Base-by-base conservation (phyloP, 2,113 vertebrate genomes). In the Alouatta palliata region DNA sequence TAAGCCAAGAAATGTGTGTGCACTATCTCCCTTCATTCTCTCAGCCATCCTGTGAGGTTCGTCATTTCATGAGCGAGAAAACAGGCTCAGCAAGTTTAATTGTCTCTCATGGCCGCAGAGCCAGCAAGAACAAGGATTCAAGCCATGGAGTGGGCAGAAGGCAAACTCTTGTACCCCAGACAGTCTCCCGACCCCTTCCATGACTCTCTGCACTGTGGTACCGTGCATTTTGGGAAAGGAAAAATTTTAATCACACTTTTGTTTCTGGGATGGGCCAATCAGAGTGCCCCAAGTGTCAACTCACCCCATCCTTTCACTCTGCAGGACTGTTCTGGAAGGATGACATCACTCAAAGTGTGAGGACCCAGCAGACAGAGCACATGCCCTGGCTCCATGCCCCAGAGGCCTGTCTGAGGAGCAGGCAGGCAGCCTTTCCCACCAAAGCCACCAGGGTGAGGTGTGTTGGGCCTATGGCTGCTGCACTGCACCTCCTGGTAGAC, bases 251-350 rank as follows among this genome's bases (percentile, higher is more conserved):
- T 61, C 27, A 80, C 27, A 43, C 37, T 70, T n/a, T 83, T 47
- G 35, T 83, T 89, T 79, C 25, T 30, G 20, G 20, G 11, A 12
- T 64, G 61, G 49, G 58, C 45, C 79, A 37, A 0, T 64, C 45
- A 58, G 19, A 25, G n/a, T 61, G 11, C 47, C 37, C 23, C 54
- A 47, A 52, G 52, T n/a, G 19, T 40, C 0, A 0, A 30, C 79
- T 92, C 83, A 98, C 76, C 95, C 30, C 30, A 49, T 19, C 47
- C 47, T 93, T 20, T 0, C 91, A 61, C 87, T 66, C 30, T 93
- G 20, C 96, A 99, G 99, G 99, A 94, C 98, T 99, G 79, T 99
- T 99, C 0, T 99, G 99, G 99, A 99, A 99, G 97, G 99, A 99
- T 52, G 99, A 99, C 92, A 98, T 99, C 97, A 99, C 99, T 27